phyloP scores from a whole-genome alignment of 2,113 vertebrate genomes.

The Cygnus buccinator region DNA sequence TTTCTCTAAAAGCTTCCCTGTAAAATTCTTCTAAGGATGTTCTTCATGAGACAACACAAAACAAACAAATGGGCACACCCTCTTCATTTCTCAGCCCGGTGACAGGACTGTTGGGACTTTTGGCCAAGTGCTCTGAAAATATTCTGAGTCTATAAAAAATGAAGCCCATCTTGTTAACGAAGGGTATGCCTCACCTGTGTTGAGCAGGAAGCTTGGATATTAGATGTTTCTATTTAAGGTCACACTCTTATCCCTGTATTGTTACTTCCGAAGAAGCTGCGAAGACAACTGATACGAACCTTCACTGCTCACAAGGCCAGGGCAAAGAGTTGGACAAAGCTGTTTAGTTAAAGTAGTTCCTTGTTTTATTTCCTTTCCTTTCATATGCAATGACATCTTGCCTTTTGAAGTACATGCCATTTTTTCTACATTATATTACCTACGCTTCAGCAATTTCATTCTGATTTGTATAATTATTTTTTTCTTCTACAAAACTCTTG shows the following conservation, averaged over 20 bases:
- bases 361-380: neutral
- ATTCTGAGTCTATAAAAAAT: neutral
- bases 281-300: neutral
- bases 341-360: neutral
- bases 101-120: neutral
- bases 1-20: slow-evolving; percentile 56
- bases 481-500: neutral
- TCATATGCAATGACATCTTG: neutral
- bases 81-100: neutral
- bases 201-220: neutral
- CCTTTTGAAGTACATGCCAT: neutral
- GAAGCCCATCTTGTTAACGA: neutral
- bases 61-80: neutral
- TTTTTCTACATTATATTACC: neutral
- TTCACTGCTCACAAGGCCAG: neutral
- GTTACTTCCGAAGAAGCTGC: neutral
- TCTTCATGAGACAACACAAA: neutral
- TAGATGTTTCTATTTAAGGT: neutral
- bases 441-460: neutral
- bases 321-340: neutral
- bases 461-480: neutral
- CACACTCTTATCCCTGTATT: neutral
- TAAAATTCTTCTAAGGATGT: slow-evolving; percentile 56
- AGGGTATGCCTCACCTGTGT: neutral
- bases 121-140: neutral